phyloP scores from a whole-genome alignment of 1,140 invertebrate species.

The Drosophila biarmipes region DNA sequence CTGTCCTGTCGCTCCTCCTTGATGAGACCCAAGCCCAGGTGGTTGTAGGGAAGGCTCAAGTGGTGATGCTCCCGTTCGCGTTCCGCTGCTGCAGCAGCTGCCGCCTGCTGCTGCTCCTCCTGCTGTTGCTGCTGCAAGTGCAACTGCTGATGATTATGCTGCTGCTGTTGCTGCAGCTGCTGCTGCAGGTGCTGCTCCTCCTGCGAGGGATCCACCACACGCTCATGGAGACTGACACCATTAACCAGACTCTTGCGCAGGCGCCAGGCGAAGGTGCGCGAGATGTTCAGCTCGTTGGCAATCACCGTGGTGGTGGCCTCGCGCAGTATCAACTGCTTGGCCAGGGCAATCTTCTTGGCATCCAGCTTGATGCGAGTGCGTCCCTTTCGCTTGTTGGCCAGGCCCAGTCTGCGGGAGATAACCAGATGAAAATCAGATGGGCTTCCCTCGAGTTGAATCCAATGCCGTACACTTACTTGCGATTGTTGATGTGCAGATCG shows the following conservation, averaged over 20 bases:
- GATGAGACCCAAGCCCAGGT: slow-evolving; percentile 54
- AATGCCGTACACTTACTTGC: slow-evolving; percentile 61
- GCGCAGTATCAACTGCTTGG: slow-evolving; percentile 78
- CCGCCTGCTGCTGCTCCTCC: slow-evolving; percentile 12
- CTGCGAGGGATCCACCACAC: slow-evolving; percentile 68
- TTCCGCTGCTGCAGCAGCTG: slow-evolving; percentile 28
- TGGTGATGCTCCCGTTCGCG: slow-evolving; percentile 50
- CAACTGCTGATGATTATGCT: slow-evolving; percentile 17
- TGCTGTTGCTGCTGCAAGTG: slow-evolving; percentile 18
- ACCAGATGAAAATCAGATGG: too few relatives aligned
- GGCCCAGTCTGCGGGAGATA: slow-evolving; percentile 38
- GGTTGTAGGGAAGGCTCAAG: slow-evolving; percentile 48
- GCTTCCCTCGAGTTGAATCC: background rate
- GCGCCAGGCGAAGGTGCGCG: slow-evolving; percentile 82
- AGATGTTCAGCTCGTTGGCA: slow-evolving; percentile 81
- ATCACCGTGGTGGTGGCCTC: slow-evolving; percentile 82
- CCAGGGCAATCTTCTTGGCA: slow-evolving; percentile 78
- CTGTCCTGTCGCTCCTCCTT: slow-evolving; percentile 70
- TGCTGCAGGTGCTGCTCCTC: slow-evolving; percentile 61
- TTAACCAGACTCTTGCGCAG: slow-evolving; percentile 81
- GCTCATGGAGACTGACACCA: slow-evolving; percentile 78
- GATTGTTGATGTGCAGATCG: slow-evolving; percentile 73
- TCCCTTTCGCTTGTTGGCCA: slow-evolving; percentile 78
- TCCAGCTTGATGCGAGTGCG: slow-evolving; percentile 83
- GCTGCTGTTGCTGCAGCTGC: slow-evolving; percentile 32